Percentiles rank a stretch among this genome's conserved stretches.
Evolutionary conservation across 2,797 vertebrate genomes (phyloP).

Genomic region (Phoeniculus purpureus): DNA sequence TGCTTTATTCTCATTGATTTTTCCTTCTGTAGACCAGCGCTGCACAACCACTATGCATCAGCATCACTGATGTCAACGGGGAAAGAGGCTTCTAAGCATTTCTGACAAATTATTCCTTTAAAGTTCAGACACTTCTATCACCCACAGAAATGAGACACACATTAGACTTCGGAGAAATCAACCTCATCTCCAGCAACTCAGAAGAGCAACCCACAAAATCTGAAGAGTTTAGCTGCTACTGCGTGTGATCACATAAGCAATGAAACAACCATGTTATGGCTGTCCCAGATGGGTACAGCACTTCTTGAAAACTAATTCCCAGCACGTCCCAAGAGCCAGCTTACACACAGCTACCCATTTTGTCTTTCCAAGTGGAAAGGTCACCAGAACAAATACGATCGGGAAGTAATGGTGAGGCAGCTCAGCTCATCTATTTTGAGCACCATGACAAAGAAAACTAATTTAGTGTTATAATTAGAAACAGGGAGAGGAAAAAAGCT

Average conservation of each 20-base stretch:
- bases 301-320: conserved; percentile 50
- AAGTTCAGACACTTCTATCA: conserved; percentile 30
- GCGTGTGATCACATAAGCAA: conserved; percentile 34
- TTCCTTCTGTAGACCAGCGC: conserved; percentile 4
- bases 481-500: conserved; percentile 38
- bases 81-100: conserved; percentile 5
- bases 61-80: neutral
- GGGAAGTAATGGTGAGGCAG: neutral
- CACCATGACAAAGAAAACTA: conserved; percentile 55
- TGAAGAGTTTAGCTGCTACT: conserved; percentile 9
- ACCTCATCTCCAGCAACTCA: neutral
- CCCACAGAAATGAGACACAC: neutral
- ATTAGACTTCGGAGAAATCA: neutral
- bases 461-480: conserved; percentile 59
- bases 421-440: conserved; percentile 53
- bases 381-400: conserved; percentile 38
- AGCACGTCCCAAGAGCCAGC: conserved; percentile 40
- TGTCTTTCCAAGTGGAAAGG: conserved; percentile 60
- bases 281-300: neutral
- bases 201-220: conserved; percentile 10
- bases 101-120: conserved; percentile 8
- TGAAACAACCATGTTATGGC: neutral
- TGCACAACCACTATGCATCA: conserved; percentile 12
- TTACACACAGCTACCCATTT: conserved; percentile 38
- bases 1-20: conserved; percentile 44